These are phyloP conservation scores for Caenorhabditis uteleia DNA, from an alignment of 2,888 invertebrate genomes.

Conservation along the genomic window DNA sequence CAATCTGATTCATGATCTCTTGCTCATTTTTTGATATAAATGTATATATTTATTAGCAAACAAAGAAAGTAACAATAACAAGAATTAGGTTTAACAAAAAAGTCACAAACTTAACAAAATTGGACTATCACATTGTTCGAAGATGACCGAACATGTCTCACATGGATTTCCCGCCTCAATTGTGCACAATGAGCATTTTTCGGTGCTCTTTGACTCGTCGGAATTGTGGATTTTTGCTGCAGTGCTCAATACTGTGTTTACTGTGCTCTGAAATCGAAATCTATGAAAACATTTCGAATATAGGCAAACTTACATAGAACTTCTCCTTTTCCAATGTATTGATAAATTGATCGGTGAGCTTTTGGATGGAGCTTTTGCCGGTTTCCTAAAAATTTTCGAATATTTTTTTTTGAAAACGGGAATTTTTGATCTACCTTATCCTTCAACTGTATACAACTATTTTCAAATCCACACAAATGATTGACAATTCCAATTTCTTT, in stretches of 20 bases:
- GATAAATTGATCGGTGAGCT: constrained; percentile 42
- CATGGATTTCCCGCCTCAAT: constrained; percentile 13
- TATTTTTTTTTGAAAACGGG: not conserved
- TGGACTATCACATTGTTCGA: constrained; percentile 3
- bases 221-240: constrained; percentile 46
- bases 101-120: not conserved
- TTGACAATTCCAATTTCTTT: constrained; percentile 49
- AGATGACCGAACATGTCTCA: constrained; percentile 10
- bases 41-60: constrained; percentile 10
- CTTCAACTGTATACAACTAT: constrained; percentile 20
- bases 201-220: not conserved
- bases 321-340: constrained; percentile 41
- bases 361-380: constrained; percentile 34
- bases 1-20: not conserved
- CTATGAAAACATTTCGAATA: too few relatives aligned
- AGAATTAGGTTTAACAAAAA: not conserved
- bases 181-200: constrained; percentile 13
- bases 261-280: constrained; percentile 44
- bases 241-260: constrained; percentile 52
- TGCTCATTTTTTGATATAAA: not conserved
- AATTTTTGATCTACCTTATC: not conserved
- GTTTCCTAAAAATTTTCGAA: constrained; percentile 4
- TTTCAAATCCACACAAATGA: constrained; percentile 31
- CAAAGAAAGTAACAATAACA: not conserved
- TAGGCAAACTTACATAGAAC: constrained; percentile 34